Evolutionary conservation across 2,797 vertebrate genomes (phyloP).

Genomic region (Sardinella longiceps): DNA sequence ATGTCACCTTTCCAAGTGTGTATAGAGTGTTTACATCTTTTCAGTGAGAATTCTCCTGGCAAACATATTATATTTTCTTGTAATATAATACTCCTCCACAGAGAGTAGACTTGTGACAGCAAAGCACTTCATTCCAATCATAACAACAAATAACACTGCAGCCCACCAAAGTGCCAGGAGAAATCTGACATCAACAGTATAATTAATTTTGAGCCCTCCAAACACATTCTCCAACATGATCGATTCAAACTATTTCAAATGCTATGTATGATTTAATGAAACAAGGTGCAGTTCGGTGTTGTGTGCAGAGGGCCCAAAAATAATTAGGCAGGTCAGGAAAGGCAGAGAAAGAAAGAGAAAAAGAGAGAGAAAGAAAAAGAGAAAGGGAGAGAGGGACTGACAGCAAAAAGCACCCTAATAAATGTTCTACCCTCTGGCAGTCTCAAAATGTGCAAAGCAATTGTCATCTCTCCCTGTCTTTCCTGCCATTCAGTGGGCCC

Average conservation of each 20-base stretch:
- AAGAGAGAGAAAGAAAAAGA: background rate
- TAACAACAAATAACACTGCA: background rate
- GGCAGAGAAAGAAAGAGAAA: background rate
- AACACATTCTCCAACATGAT: background rate
- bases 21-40: background rate
- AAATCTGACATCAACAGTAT: conserved; percentile 16
- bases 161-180: background rate
- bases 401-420: background rate
- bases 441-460: background rate
- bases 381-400: conserved; percentile 16
- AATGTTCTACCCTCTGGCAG: background rate
- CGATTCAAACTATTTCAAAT: conserved; percentile 12
- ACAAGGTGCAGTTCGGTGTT: background rate
- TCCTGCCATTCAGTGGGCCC: background rate
- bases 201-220: conserved; percentile 9
- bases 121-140: background rate
- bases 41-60: background rate
- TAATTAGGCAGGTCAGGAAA: background rate
- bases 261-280: conserved; percentile 10
- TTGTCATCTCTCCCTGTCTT: background rate
- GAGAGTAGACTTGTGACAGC: background rate
- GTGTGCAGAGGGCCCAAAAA: background rate
- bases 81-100: background rate
- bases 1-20: background rate
- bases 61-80: background rate